Evolutionary conservation across 2,113 vertebrate species (phyloP).

Genomic region (Egretta garzetta): DNA sequence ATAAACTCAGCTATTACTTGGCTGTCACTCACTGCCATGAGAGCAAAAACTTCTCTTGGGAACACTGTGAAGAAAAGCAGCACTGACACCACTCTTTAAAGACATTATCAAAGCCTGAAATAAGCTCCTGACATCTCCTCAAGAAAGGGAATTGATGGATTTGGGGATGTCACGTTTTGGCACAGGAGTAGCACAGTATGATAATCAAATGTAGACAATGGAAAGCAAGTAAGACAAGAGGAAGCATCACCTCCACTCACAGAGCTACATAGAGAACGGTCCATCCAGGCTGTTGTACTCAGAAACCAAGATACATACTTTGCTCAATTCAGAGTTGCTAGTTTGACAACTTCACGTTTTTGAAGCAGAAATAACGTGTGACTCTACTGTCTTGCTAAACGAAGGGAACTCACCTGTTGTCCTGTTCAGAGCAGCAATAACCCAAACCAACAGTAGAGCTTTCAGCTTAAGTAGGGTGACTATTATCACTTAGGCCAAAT

Average conservation of each 20-base stretch:
- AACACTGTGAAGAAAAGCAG: neutral
- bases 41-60: neutral
- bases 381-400: neutral
- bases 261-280: accelerated
- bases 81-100: neutral
- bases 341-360: neutral
- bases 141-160: neutral
- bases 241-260: neutral
- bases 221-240: neutral
- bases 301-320: neutral
- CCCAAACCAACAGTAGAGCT: neutral
- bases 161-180: neutral
- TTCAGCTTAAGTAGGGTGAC: neutral
- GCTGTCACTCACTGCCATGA: neutral
- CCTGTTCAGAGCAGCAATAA: neutral
- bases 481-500: neutral
- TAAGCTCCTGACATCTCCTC: neutral
- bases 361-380: neutral
- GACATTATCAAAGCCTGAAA: neutral
- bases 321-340: neutral
- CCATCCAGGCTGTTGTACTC: neutral
- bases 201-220: neutral
- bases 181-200: neutral
- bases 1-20: neutral
- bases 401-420: neutral